Evolutionary conservation across 1,140 invertebrate genomes (phyloP).

Genomic region (Drosophila oshimai): DNA sequence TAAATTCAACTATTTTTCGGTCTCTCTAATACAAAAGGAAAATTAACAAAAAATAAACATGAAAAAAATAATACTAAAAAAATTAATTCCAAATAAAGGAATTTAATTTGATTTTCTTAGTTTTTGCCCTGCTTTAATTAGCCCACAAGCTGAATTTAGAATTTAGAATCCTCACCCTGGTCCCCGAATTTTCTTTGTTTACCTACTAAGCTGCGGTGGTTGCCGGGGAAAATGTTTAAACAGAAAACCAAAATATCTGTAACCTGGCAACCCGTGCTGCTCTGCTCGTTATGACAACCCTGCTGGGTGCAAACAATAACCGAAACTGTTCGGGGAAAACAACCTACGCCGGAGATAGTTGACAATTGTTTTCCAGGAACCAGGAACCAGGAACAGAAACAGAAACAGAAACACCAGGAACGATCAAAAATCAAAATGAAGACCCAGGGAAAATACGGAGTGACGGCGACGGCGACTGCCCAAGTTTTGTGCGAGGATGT

Average conservation of each 20-base stretch:
- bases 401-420: too few species aligned
- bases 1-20: too few species aligned
- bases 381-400: too few species aligned
- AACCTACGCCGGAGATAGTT: not conserved
- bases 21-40: too few species aligned
- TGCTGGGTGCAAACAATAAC: not conserved
- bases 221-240: not conserved
- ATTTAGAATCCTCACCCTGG: too few species aligned
- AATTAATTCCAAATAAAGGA: too few species aligned
- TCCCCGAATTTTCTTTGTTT: not conserved
- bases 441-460: conserved; percentile 61
- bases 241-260: not conserved
- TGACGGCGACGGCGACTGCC: conserved; percentile 46
- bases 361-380: not conserved
- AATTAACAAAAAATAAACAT: too few species aligned
- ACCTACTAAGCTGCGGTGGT: not conserved
- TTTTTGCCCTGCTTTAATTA: conserved; percentile 19
- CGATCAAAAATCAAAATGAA: too few species aligned
- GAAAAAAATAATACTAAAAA: too few species aligned
- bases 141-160: not conserved
- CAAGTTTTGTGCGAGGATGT: conserved; percentile 64
- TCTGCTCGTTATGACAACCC: not conserved
- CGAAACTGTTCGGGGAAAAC: not conserved
- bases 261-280: not conserved
- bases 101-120: not conserved